Conservation (phyloP, 2,888 invertebrate genomes). For the Iselma pallidipennis region DNA sequence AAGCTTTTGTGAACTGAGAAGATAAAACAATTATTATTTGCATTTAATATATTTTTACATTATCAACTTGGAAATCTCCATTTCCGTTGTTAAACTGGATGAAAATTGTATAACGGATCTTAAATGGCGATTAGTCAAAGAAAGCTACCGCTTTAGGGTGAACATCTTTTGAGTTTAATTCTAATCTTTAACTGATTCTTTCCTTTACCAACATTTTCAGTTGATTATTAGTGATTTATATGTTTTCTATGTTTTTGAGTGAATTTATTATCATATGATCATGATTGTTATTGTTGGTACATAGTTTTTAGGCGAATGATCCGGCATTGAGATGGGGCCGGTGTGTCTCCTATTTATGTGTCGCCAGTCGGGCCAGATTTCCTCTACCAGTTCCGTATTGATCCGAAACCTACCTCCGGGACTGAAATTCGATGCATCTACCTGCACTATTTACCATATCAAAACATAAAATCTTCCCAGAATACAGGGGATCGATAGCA, state of each 20-base stretch:
- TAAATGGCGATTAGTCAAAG: background rate
- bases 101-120: background rate
- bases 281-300: background rate
- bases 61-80: background rate
- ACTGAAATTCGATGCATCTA: constrained; percentile 20
- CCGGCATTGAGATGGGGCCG: constrained; percentile 32
- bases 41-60: background rate
- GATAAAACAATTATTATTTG: background rate
- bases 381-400: constrained; percentile 20
- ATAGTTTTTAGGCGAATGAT: background rate
- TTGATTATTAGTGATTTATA: no score
- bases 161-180: background rate
- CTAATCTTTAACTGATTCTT: no score
- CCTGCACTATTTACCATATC: constrained; percentile 21
- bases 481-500: background rate
- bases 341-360: constrained; percentile 39
- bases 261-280: background rate
- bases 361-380: constrained; percentile 45
- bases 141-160: background rate
- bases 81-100: background rate
- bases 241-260: no score
- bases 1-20: background rate
- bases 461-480: background rate
- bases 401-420: constrained; percentile 22
- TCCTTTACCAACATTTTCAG: no score